These are phyloP conservation scores for Aegithalos caudatus DNA, from an alignment of 2,113 vertebrate genomes.

Conservation along the genomic window DNA sequence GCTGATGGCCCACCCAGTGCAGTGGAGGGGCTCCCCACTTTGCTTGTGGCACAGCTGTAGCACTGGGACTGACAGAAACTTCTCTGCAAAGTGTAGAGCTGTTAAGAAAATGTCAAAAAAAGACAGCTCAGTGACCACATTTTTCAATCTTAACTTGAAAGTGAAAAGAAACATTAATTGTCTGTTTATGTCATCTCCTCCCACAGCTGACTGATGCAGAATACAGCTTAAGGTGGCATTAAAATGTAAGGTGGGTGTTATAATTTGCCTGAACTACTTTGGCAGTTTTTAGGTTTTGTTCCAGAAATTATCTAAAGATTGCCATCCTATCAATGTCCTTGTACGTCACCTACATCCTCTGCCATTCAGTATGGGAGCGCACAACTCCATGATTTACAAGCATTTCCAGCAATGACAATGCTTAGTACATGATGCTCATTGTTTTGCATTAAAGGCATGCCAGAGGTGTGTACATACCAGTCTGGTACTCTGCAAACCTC, in stretches of 20 bases:
- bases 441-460: not conserved
- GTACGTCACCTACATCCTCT: conserved; percentile 7
- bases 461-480: not conserved
- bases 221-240: conserved; percentile 56
- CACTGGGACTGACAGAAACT: not conserved
- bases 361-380: not conserved
- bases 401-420: not conserved
- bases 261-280: conserved; percentile 61
- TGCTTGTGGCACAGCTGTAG: not conserved
- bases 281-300: conserved; percentile 35
- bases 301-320: conserved; percentile 24
- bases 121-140: conserved; percentile 65
- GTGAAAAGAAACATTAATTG: conserved; percentile 67
- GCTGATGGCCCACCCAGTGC: rapidly evolving
- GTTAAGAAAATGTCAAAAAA: conserved; percentile 35
- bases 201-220: conserved; percentile 61
- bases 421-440: not conserved
- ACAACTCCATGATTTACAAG: not conserved
- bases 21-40: not conserved
- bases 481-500: not conserved
- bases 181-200: conserved; percentile 69
- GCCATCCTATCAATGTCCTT: not conserved
- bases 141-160: conserved; percentile 56
- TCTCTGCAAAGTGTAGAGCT: not conserved
- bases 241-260: conserved; percentile 61